Conservation (phyloP, 2,113 vertebrate species). For the Cichladusa arquata region DNA sequence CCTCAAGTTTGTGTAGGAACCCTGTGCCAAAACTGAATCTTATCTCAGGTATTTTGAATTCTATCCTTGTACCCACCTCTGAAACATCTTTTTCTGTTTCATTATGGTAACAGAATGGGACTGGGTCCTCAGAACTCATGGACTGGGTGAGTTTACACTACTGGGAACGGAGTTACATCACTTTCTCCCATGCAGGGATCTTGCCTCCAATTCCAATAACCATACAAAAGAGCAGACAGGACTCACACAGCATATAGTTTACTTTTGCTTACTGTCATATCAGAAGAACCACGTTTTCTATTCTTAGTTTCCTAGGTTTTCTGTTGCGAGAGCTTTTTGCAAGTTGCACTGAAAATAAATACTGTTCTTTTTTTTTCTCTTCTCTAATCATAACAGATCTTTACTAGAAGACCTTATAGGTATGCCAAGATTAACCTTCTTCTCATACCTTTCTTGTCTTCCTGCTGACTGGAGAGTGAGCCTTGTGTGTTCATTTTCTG, state of each 20-base stretch:
- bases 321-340: background rate
- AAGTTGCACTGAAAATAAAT: background rate
- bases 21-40: background rate
- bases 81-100: background rate
- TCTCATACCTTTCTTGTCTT: background rate
- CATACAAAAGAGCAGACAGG: background rate
- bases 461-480: background rate
- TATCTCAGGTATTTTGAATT: background rate
- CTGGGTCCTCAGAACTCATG: background rate
- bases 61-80: background rate
- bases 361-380: background rate
- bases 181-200: background rate
- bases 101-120: background rate
- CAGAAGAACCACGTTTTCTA: background rate
- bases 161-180: background rate
- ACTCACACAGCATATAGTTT: background rate
- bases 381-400: background rate
- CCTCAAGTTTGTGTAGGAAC: background rate
- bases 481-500: background rate
- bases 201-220: background rate
- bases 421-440: background rate
- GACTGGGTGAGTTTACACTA: background rate
- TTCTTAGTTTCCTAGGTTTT: background rate
- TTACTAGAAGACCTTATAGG: background rate
- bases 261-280: background rate